Conservation (phyloP, 2,113 vertebrate genomes). For the Phrynosoma blainvillii region DNA sequence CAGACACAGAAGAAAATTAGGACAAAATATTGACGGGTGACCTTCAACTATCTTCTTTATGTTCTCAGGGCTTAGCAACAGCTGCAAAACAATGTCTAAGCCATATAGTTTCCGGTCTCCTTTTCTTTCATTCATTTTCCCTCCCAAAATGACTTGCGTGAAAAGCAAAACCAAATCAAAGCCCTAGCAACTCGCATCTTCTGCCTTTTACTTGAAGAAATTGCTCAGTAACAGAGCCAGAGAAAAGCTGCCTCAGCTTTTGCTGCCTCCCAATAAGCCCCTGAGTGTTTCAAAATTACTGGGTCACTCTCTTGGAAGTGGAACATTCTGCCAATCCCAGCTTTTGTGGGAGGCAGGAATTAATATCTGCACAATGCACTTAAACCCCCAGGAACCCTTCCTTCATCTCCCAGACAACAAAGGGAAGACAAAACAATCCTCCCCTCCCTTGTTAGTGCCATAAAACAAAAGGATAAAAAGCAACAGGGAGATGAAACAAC, state of each 20-base stretch:
- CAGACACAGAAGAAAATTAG: slow-evolving; percentile 19
- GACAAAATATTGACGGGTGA: not conserved
- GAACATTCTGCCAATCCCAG: not conserved
- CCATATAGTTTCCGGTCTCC: slow-evolving; percentile 1
- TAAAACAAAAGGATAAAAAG: slow-evolving; percentile 29
- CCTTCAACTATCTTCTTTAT: rapidly evolving
- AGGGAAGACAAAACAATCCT: not conserved
- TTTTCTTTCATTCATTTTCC: slow-evolving; percentile 11
- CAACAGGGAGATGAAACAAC: not conserved
- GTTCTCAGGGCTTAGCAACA: rapidly evolving
- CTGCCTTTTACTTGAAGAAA: slow-evolving; percentile 30
- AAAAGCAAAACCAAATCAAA: not conserved
- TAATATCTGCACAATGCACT: slow-evolving; percentile 41
- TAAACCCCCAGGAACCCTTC: not conserved
- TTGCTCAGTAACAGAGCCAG: slow-evolving; percentile 19
- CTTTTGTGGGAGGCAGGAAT: slow-evolving; percentile 33
- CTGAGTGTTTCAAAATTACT: slow-evolving; percentile 42
- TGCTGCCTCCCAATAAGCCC: slow-evolving; percentile 10
- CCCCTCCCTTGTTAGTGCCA: not conserved
- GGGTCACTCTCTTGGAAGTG: slow-evolving; percentile 31
- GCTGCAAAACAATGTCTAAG: slow-evolving; percentile 10
- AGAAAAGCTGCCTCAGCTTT: slow-evolving; percentile 37
- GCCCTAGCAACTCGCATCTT: slow-evolving; percentile 36
- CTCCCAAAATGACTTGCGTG: not conserved
- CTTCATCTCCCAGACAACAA: not conserved